phyloP scores from a whole-genome alignment of 2,888 invertebrate genomes.

The Alloplasta piceator region DNA sequence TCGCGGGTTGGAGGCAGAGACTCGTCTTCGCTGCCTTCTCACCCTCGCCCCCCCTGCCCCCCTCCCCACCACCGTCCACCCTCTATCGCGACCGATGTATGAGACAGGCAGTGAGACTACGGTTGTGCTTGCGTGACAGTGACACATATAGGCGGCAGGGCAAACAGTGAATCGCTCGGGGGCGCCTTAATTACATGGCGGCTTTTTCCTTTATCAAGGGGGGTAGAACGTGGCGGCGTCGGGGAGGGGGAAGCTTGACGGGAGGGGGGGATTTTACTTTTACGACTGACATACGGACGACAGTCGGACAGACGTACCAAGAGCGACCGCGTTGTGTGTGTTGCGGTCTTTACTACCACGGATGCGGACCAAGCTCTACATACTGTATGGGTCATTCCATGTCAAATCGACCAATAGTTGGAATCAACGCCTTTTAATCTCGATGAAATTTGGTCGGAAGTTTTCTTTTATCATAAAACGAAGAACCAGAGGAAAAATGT shows the following conservation, averaged over 20 bases:
- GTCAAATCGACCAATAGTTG: neutral
- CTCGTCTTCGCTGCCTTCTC: slow-evolving; percentile 12
- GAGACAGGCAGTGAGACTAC: slow-evolving; percentile 70
- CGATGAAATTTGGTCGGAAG: too few species aligned
- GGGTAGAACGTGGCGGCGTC: neutral
- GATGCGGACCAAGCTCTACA: slow-evolving; percentile 26
- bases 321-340: slow-evolving; percentile 36
- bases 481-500: too few species aligned
- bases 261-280: slow-evolving; percentile 64
- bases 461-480: too few species aligned
- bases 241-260: neutral
- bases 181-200: slow-evolving; percentile 78
- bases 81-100: slow-evolving; percentile 70
- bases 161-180: slow-evolving; percentile 78
- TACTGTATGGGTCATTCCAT: slow-evolving; percentile 2
- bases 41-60: slow-evolving; percentile 8
- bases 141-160: slow-evolving; percentile 79
- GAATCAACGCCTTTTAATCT: too few species aligned
- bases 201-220: slow-evolving; percentile 71
- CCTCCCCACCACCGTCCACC: neutral
- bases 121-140: slow-evolving; percentile 76
- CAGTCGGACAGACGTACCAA: slow-evolving; percentile 68
- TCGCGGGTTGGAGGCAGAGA: slow-evolving; percentile 48
- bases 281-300: slow-evolving; percentile 72
- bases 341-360: slow-evolving; percentile 34